Base-by-base conservation (phyloP, 1,140 invertebrate genomes). In the Brachionus koreanus region DNA sequence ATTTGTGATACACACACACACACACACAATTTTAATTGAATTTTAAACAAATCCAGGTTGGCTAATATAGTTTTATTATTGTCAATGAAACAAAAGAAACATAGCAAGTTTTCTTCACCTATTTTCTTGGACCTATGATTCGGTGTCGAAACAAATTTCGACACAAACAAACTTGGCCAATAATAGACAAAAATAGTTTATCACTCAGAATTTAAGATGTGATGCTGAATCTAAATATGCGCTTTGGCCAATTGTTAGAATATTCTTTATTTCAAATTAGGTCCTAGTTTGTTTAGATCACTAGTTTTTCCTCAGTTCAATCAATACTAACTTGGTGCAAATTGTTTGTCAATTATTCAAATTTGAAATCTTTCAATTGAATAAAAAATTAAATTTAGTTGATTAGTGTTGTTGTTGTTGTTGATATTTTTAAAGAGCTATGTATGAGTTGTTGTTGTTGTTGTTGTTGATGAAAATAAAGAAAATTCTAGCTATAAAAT, bases 1-100 rank as follows among this genome's bases (percentile, higher is more conserved):
- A 25, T 57, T 57, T 57, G 49, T 19, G 49, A 57, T 57, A 57
- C 49, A 49, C 43, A 57, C 49, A 57, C 19, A 5, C 19, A 57
- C 19, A 57, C 49, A 49, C 43, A 57, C 49, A 57, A 57, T 16
- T 57, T 57, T 57, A 57, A 57, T 57, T 57, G 19, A 57, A 57
- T 57, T 57, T 19, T 57, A 57, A 57, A 57, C 49, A 57, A 57
- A 57, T 57, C 49, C 49, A 57, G 49, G 49, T 57, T 57, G 49
- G 49, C 49, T 57, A 57, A 57, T 52, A 52, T 57, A 57, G n/a
- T 19, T 57, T 57, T 57, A 19, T 57, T 57, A 57, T 57, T 57
- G 49, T 57, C 49, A 23, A 19, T 57, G 49, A 57, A 57, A 57
- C 49, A 57, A 57, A 57, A 57, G 49, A 29, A 29, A 57, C 19